phyloP scores from a whole-genome alignment of 1,140 invertebrate species.

The Drosophila albomicans region DNA sequence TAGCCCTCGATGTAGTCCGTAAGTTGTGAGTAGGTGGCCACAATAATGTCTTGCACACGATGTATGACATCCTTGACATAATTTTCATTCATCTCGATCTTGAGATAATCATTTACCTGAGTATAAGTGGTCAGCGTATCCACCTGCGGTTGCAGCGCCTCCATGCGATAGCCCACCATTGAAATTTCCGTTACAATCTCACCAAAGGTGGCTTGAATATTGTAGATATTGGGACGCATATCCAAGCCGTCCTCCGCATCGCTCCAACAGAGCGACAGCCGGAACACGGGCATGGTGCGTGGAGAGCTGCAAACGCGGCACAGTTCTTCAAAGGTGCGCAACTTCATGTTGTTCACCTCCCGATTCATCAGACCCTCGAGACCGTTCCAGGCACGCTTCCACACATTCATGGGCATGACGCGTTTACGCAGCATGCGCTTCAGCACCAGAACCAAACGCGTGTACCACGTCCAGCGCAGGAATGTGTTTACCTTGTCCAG shows the following conservation, averaged over 20 bases:
- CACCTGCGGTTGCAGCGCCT: constrained; percentile 85
- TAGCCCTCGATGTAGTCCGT: constrained; percentile 78
- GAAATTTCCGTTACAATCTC: constrained; percentile 84
- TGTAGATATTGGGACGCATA: constrained; percentile 77
- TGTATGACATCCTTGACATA: constrained; percentile 68
- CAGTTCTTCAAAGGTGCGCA: constrained; percentile 86
- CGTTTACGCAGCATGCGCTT: constrained; percentile 78
- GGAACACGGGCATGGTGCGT: constrained; percentile 85
- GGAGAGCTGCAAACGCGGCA: constrained; percentile 84
- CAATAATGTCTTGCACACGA: constrained; percentile 76
- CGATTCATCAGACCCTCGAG: constrained; percentile 85
- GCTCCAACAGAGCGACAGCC: constrained; percentile 84
- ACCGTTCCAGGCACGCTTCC: constrained; percentile 74
- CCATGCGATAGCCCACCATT: constrained; percentile 82
- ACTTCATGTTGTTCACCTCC: constrained; percentile 86
- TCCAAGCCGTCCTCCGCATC: constrained; percentile 77
- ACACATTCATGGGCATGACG: constrained; percentile 58
- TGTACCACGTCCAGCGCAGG: constrained; percentile 84
- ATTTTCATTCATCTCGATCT: constrained; percentile 73
- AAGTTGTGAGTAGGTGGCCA: constrained; percentile 77
- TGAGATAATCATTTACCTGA: constrained; percentile 64
- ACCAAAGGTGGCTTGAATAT: constrained; percentile 81
- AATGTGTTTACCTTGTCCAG: constrained; percentile 82
- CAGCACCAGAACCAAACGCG: constrained; percentile 81
- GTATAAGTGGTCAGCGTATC: constrained; percentile 51